Evolutionary conservation across 2,797 vertebrate species (phyloP).

Genomic region (Sebastes taczanowskii): DNA sequence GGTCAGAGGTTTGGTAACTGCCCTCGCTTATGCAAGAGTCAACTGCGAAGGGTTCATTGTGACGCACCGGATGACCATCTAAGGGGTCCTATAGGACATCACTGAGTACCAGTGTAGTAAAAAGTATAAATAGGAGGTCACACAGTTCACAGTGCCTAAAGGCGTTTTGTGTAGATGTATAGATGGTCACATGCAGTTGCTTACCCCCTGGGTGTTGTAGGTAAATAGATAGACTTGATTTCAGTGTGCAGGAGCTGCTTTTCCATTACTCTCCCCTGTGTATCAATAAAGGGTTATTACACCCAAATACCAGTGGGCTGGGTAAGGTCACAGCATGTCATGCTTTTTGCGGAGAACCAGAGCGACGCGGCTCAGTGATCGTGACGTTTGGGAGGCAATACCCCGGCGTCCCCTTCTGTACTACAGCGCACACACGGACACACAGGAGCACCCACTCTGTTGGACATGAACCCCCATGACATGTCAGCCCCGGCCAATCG

Average conservation of each 20-base stretch:
- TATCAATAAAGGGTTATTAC: slow-evolving; percentile 66
- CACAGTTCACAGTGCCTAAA: slow-evolving; percentile 47
- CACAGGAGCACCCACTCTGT: slow-evolving; percentile 38
- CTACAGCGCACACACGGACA: slow-evolving; percentile 23
- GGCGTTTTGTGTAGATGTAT: slow-evolving; percentile 48
- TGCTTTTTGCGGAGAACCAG: slow-evolving; percentile 11
- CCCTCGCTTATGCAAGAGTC: slow-evolving; percentile 70
- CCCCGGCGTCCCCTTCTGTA: slow-evolving; percentile 39
- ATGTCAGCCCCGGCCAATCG: slow-evolving; percentile 73
- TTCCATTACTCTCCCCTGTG: slow-evolving; percentile 45
- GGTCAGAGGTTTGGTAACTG: slow-evolving; percentile 65
- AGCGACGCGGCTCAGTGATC: slow-evolving; percentile 50
- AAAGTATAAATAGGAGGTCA: slow-evolving; percentile 56
- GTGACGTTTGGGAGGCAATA: slow-evolving; percentile 68
- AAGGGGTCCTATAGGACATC: slow-evolving; percentile 58
- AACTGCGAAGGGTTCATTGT: slow-evolving; percentile 52
- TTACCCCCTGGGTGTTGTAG: slow-evolving; percentile 47
- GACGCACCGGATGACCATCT: slow-evolving; percentile 54
- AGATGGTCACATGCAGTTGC: slow-evolving; percentile 26
- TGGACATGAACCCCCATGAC: slow-evolving; percentile 68
- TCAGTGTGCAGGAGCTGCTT: slow-evolving; percentile 28
- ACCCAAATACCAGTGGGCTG: slow-evolving; percentile 48
- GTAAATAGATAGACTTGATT: slow-evolving; percentile 66
- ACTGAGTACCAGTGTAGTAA: slow-evolving; percentile 26
- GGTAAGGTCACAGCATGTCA: slow-evolving; percentile 57